Base-by-base conservation (phyloP, 2,888 invertebrate genomes). In the Hypsopygia costalis region DNA sequence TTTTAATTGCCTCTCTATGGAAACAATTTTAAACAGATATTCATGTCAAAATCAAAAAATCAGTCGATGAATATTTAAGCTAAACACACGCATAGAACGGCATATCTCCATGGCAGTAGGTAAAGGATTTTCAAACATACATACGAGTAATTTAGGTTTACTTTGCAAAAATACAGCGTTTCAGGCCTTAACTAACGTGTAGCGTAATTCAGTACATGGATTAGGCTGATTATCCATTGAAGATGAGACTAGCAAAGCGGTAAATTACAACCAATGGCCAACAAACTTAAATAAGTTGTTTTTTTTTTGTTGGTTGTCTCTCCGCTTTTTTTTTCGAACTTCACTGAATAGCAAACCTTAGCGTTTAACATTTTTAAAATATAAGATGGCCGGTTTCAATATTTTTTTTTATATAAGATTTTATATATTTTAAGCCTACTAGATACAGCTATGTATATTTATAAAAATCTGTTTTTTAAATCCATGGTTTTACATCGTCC, bases 331-430 rank as follows among this genome's bases (percentile, higher is more conserved):
- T 16, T 16, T 3, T 16, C 4, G 2, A 16, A 3, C 16, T 58
- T 30, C 32, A 39, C 49, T 54, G 66, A 60, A 49, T 64, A 60
- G 58, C 61, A 51, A 51, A 43, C 47, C 52, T 55, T 69, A 68
- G 61, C 59, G 21, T 51, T 52, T 49, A 56, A 38, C 12, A 25
- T 51, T 61, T 64, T 67, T 63, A 64, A 61, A 63, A 62, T 53
- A 53, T 55, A 64, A 78, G 62, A 82, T 87, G 87, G 87, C 85
- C 86, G 86, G 86, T 83, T 81, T 85, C 81, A 57, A 65, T 64
- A n/a, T n/a, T n/a, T 54, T 60, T 56, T 62, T 61, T 61, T 62
- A 58, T 62, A 58, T 54, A 59, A 45, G 55, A 63, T 66, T 61
- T 58, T 64, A 55, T 61, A 62, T 60, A 60, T 53, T 58, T 55